A percentile compares a stretch with the other conserved stretches of the same genome.
phyloP scores from a whole-genome alignment of 2,888 invertebrate genomes.

The Ormyrus nitidulus region DNA sequence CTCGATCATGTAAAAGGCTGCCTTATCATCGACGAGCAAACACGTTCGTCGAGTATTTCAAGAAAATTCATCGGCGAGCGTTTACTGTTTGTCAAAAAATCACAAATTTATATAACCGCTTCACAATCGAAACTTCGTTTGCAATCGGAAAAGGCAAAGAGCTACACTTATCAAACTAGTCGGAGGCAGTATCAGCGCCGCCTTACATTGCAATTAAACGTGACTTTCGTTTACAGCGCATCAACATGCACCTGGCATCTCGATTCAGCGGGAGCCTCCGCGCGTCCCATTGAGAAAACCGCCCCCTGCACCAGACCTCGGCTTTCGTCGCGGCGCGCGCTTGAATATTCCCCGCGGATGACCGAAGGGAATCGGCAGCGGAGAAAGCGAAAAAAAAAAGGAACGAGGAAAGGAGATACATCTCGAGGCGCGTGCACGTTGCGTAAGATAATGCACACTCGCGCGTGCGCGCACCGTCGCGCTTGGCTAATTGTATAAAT shows the following conservation, averaged over 20 bases:
- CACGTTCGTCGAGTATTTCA: neutral
- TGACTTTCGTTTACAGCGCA: too few relatives aligned
- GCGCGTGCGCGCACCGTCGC: constrained; percentile 57
- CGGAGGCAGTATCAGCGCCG: too few relatives aligned
- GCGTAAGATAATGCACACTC: neutral
- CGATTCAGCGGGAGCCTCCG: too few relatives aligned
- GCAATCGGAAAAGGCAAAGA: too few relatives aligned
- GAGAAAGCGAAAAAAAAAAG: neutral
- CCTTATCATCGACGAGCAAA: neutral
- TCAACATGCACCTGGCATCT: too few relatives aligned
- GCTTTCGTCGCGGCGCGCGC: neutral
- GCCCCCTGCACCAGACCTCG: too few relatives aligned
- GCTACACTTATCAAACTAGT: too few relatives aligned
- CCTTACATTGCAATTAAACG: too few relatives aligned
- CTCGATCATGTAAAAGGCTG: constrained; percentile 15
- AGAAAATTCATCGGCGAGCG: neutral
- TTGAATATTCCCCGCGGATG: constrained; percentile 26
- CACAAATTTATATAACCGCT: too few relatives aligned
- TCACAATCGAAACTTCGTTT: too few relatives aligned
- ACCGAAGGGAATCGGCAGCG: neutral
- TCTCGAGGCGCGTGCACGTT: constrained; percentile 13
- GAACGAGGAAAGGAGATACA: neutral
- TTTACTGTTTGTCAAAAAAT: too few relatives aligned
- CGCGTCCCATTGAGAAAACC: too few relatives aligned
- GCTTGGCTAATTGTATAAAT: constrained; percentile 67